These are phyloP conservation scores for Aurelia sp. DNA, from an alignment of 30 jellyfish, hydroid and myxozoan genomes.

Conservation along the genomic window DNA sequence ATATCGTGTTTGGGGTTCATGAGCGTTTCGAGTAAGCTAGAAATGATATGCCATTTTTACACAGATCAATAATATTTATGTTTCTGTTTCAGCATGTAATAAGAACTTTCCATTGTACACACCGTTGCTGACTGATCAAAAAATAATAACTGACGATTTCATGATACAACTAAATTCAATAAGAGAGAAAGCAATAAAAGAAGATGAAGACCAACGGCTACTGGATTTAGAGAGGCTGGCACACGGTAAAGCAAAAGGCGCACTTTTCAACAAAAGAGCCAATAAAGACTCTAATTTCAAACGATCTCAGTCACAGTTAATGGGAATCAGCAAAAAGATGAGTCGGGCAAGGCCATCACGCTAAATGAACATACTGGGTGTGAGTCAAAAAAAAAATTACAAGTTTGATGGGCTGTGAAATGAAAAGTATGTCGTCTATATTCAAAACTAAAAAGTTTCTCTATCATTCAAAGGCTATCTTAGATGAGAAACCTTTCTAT, in stretches of 20 bases:
- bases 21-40: too few relatives aligned
- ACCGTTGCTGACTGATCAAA: constrained; percentile 33
- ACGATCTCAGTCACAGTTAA: constrained; percentile 21
- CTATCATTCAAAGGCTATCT: too few relatives aligned
- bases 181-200: constrained; percentile 32
- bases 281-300: constrained; percentile 11
- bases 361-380: neutral
- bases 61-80: neutral
- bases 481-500: too few relatives aligned
- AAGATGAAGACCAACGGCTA: constrained; percentile 26
- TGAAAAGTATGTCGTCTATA: too few relatives aligned
- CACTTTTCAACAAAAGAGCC: neutral
- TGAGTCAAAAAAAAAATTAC: too few relatives aligned
- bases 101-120: constrained; percentile 36
- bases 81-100: constrained; percentile 21
- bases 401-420: too few relatives aligned
- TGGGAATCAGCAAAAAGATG: constrained; percentile 10
- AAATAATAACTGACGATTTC: constrained; percentile 11
- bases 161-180: constrained; percentile 12
- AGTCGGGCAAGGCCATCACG: constrained; percentile 39
- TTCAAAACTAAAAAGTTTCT: too few relatives aligned
- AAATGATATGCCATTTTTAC: too few relatives aligned
- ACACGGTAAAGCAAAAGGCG: constrained; percentile 9
- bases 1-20: too few relatives aligned
- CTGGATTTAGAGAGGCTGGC: neutral